Percentiles rank a stretch among this genome's conserved stretches.
These are phyloP conservation scores for Pandemis heparana DNA, from an alignment of 2,888 invertebrate species.

Conservation along the genomic window DNA sequence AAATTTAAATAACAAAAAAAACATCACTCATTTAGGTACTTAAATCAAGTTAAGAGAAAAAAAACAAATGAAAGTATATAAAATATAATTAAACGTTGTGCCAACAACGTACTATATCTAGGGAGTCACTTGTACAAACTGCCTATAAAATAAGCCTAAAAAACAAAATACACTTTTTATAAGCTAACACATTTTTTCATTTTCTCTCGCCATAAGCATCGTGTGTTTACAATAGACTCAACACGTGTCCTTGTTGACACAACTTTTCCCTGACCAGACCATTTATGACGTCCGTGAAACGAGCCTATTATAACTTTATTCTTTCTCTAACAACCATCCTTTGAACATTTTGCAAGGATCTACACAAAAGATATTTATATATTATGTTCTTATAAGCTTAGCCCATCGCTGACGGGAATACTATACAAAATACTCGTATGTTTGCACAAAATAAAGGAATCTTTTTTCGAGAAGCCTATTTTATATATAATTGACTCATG, in stretches of 20 bases:
- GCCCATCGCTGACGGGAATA: constrained; percentile 47
- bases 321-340: constrained; percentile 36
- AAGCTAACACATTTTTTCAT: neutral
- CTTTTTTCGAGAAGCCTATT: constrained; percentile 63
- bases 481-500: constrained; percentile 76
- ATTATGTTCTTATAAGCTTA: constrained; percentile 33
- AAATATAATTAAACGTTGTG: too few species aligned
- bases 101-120: too few species aligned
- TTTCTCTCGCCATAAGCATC: neutral
- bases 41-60: neutral
- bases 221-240: neutral
- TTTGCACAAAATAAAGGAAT: constrained; percentile 57
- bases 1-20: neutral
- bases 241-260: constrained; percentile 14
- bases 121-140: neutral
- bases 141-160: too few species aligned
- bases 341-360: constrained; percentile 31
- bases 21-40: neutral
- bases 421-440: constrained; percentile 62
- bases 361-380: constrained; percentile 19
- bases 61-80: too few species aligned
- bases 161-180: neutral
- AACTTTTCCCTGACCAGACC: constrained; percentile 32
- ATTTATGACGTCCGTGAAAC: constrained; percentile 36
- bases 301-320: constrained; percentile 45